Evolutionary conservation across 53 echinoderm and acorn worm genomes (phyloP), one percentile per base, ranked within the genome.

Genomic region (Crossaster papposus): DNA sequence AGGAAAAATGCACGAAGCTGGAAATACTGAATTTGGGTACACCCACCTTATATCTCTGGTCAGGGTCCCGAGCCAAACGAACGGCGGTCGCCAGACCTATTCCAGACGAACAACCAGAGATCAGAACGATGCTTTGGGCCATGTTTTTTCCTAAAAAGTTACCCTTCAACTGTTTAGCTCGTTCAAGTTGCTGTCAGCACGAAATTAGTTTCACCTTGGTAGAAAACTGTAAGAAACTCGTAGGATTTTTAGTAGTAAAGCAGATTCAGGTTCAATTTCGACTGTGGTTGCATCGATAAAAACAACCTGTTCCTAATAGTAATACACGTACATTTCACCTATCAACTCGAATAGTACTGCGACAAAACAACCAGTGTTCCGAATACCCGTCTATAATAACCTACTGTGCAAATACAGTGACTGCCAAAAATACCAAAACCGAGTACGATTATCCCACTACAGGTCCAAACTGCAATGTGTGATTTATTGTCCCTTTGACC

Each of bases 81-180:
- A 94, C 89, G n/a, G 94, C 94, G 13, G 81, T 89, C 3, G 84
- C 79, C 23, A 94, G 77, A 30, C 94, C 94, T 14, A 94, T 91
- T n/a, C 94, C 94, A 1, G 94, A 80, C 36, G 94, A 94, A 22
- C 94, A 94, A 3, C 94, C 94, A 17, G 91, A 91, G 72, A 94
- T 91, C 30, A 94, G 74, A 13, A 89, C 78, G 13, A 90, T 55
- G 35, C 26, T 75, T 55, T 33, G 75, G 12, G 55, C 87, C 87
- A 87, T 87, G 85, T 13, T 81, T 18, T n/a, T n/a, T n/a, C n/a
- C n/a, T n/a, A n/a, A n/a, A n/a, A n/a, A n/a, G n/a, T n/a, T n/a
- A n/a, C 17, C 22, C 44, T 44, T 9, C 44, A 44, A 5, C 5
- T 7, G 9, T 44, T 44, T 44, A 9, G 44, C 44, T 44, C 44